Conservation (phyloP, 2,888 invertebrate species). For the Prenolepis imparis region DNA sequence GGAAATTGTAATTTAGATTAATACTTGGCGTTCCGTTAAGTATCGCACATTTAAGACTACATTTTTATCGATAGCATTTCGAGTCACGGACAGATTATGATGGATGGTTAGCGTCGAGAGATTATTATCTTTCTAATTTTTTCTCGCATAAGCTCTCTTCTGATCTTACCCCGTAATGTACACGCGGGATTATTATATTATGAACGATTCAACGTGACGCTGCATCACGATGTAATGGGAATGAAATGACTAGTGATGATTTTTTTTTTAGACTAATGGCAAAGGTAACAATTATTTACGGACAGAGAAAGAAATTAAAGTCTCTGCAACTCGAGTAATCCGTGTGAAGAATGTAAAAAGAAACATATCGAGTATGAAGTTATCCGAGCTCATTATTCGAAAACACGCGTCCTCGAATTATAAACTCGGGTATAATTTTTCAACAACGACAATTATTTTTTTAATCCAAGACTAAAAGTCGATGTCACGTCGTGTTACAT, state of each 20-base stretch:
- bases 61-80: conserved; percentile 67
- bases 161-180: neutral
- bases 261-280: neutral
- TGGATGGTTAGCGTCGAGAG: conserved; percentile 63
- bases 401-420: neutral
- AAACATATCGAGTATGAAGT: neutral
- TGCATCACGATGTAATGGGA: neutral
- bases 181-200: neutral
- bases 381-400: conserved; percentile 10
- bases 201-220: conserved; percentile 7
- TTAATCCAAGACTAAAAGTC: conserved; percentile 15
- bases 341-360: neutral
- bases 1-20: conserved; percentile 70
- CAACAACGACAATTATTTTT: conserved; percentile 35
- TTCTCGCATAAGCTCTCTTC: neutral
- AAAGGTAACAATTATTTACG: neutral
- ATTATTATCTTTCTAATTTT: conserved; percentile 65
- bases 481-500: conserved; percentile 34
- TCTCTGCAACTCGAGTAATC: neutral
- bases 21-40: conserved; percentile 63
- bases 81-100: conserved; percentile 62
- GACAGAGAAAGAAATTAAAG: neutral
- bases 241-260: neutral
- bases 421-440: neutral
- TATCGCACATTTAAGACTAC: conserved; percentile 56